Conservation (phyloP, 1,140 invertebrate species). For the Rhopalosiphum padi region DNA sequence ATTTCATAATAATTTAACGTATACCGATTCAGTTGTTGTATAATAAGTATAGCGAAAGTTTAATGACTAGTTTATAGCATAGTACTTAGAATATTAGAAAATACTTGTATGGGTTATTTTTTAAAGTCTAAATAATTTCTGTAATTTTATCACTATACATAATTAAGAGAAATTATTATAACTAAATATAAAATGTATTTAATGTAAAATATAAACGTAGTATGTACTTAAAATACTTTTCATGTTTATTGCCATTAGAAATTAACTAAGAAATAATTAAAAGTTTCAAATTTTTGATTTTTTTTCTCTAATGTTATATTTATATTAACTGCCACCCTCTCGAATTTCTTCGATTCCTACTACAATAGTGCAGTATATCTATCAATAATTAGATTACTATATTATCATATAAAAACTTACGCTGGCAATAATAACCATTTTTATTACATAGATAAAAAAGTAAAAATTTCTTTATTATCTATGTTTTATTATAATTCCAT, state of each 20-base stretch:
- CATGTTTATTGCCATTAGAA: neutral
- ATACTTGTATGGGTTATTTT: neutral
- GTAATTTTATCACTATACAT: neutral
- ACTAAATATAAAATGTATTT: neutral
- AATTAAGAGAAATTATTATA: neutral
- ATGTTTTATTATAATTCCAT: too few relatives aligned
- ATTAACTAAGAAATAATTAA: neutral
- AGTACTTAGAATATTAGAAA: neutral
- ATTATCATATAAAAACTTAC: neutral
- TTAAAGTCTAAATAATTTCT: neutral
- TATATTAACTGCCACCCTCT: neutral
- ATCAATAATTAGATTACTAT: neutral
- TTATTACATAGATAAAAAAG: too few relatives aligned
- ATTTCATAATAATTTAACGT: neutral
- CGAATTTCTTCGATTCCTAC: neutral
- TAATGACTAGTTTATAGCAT: conserved; percentile 4
- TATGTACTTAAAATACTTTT: neutral
- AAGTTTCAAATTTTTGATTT: neutral
- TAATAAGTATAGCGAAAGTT: neutral
- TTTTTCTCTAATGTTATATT: neutral
- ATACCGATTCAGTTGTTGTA: neutral
- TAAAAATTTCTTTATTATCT: too few relatives aligned
- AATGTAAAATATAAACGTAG: too few relatives aligned
- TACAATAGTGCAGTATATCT: neutral
- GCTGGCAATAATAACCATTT: neutral